Evolutionary conservation across 2,113 vertebrate species (phyloP).

Genomic region (Proterorhinus semilunaris): DNA sequence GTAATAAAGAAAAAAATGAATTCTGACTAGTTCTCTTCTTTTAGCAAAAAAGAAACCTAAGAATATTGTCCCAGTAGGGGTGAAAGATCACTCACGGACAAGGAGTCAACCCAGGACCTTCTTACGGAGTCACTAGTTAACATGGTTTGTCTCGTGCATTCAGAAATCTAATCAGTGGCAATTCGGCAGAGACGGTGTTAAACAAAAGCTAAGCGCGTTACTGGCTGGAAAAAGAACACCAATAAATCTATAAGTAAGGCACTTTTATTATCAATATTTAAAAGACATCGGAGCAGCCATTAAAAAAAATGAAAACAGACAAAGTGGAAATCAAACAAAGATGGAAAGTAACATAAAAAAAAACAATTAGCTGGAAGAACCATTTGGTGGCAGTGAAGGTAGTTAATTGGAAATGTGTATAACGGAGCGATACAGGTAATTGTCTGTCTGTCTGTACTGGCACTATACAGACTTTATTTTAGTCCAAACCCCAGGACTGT

Average conservation of each 20-base stretch:
- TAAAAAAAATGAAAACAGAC: slow-evolving; percentile 4
- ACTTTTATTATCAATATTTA: slow-evolving; percentile 30
- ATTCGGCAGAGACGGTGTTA: too few species aligned
- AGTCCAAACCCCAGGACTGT: too few species aligned
- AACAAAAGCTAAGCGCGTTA: too few species aligned
- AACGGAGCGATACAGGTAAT: not conserved
- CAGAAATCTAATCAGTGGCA: too few species aligned
- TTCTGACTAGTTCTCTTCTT: slow-evolving; percentile 21
- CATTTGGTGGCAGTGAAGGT: slow-evolving; percentile 17
- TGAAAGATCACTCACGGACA: too few species aligned
- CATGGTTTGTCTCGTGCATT: too few species aligned
- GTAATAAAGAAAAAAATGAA: slow-evolving; percentile 72
- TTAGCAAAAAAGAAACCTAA: not conserved
- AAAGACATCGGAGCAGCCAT: slow-evolving; percentile 33
- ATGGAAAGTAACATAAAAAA: slow-evolving; percentile 19
- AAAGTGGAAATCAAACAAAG: slow-evolving; percentile 27
- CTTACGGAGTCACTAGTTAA: too few species aligned
- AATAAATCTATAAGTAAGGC: slow-evolving; percentile 42
- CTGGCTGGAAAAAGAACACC: too few species aligned
- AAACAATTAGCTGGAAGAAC: not conserved
- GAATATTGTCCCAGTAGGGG: too few species aligned
- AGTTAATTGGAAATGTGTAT: slow-evolving; percentile 18
- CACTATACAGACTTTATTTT: too few species aligned
- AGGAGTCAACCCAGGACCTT: too few species aligned
- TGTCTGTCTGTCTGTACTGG: too few species aligned